These are phyloP conservation scores for Ceyx margarethae DNA, from an alignment of 2,113 vertebrate species.

Conservation along the genomic window DNA sequence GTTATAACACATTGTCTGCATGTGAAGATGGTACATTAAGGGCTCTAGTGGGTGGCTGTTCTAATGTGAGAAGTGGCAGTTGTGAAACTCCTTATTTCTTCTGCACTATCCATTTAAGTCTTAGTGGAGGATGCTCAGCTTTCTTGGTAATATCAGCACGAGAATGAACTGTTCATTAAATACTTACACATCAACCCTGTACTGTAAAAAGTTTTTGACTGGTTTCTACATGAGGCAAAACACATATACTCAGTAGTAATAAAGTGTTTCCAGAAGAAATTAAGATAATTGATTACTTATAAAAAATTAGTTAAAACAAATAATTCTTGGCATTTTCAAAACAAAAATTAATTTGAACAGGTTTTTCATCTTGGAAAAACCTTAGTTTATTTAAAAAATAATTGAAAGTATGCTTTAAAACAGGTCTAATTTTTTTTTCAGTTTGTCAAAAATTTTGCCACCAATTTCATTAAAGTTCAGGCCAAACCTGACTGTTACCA, in stretches of 20 bases:
- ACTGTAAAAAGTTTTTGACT: background rate
- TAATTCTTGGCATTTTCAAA: background rate
- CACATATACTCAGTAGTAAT: background rate
- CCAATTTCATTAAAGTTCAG: background rate
- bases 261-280: background rate
- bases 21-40: background rate
- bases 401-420: background rate
- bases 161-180: background rate
- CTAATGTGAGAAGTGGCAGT: background rate
- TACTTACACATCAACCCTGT: background rate
- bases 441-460: background rate
- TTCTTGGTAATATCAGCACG: background rate
- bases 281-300: background rate
- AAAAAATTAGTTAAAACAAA: background rate
- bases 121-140: background rate
- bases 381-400: background rate
- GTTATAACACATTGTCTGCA: accelerated
- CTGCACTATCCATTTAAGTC: background rate
- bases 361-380: background rate
- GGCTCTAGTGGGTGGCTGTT: background rate
- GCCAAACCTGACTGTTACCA: background rate
- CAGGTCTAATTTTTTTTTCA: background rate
- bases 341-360: background rate
- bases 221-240: background rate
- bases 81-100: background rate